These are phyloP conservation scores for Poecilia latipinna DNA, from an alignment of 2,113 vertebrate genomes.

Conservation along the genomic window DNA sequence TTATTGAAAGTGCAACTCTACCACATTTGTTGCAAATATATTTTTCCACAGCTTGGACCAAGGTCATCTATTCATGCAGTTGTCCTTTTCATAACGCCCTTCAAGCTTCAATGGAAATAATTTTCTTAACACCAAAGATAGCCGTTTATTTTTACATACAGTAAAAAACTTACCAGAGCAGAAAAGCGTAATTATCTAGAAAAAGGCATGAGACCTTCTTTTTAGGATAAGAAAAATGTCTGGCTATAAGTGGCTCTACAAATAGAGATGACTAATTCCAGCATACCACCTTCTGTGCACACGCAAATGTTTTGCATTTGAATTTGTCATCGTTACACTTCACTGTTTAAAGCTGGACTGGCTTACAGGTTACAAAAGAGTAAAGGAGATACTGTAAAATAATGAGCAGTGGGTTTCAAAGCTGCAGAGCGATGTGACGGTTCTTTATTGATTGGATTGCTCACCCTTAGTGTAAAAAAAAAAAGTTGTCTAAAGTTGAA, in stretches of 20 bases:
- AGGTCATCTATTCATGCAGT: no score
- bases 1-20: no score
- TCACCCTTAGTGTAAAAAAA: not conserved
- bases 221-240: not conserved
- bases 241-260: not conserved
- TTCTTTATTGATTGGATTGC: not conserved
- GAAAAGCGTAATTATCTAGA: not conserved
- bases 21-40: no score
- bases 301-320: no score
- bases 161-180: not conserved
- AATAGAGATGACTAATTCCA: not conserved
- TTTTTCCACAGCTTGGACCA: no score
- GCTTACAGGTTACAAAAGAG: not conserved
- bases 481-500: not conserved
- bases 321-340: not conserved
- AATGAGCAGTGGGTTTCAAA: not conserved
- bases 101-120: not conserved
- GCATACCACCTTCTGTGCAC: not conserved
- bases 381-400: not conserved
- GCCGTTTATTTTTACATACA: not conserved
- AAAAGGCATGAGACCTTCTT: not conserved
- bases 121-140: not conserved
- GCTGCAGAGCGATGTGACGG: not conserved
- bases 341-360: not conserved
- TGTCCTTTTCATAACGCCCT: not conserved